Conservation (phyloP, 2,888 invertebrate species). For the Stramonita haemastoma region DNA sequence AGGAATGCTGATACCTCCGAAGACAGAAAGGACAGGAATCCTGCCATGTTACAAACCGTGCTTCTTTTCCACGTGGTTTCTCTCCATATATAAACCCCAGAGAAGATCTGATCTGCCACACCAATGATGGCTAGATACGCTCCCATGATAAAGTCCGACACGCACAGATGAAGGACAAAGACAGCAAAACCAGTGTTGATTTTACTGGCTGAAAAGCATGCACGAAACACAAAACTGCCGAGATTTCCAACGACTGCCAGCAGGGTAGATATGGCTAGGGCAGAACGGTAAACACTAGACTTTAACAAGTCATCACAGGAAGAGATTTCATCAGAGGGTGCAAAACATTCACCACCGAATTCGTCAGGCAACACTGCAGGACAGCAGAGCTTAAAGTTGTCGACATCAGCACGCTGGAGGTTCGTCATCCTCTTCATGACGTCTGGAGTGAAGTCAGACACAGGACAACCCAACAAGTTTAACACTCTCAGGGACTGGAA, state of each 20-base stretch:
- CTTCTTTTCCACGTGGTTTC: slow-evolving; percentile 57
- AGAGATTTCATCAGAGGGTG: background rate
- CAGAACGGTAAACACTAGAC: background rate
- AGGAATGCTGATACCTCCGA: slow-evolving; percentile 83
- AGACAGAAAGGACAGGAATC: slow-evolving; percentile 72
- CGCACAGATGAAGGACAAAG: slow-evolving; percentile 43
- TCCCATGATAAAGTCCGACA: slow-evolving; percentile 55
- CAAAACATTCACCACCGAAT: background rate
- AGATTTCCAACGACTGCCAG: slow-evolving; percentile 28
- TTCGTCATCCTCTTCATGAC: background rate
- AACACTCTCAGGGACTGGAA: background rate
- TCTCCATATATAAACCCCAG: slow-evolving; percentile 56
- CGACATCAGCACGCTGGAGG: background rate
- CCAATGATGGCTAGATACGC: slow-evolving; percentile 57
- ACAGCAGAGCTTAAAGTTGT: background rate
- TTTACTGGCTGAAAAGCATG: background rate
- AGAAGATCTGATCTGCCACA: slow-evolving; percentile 54
- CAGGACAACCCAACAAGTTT: background rate
- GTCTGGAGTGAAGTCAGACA: background rate
- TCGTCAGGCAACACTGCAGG: too few relatives aligned
- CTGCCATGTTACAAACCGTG: slow-evolving; percentile 55
- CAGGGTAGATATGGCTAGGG: background rate
- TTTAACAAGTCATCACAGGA: slow-evolving; percentile 25
- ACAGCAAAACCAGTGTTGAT: background rate
- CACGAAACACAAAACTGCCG: background rate